phyloP scores from a whole-genome alignment of 2,113 vertebrate species.

The Podocnemis expansa region DNA sequence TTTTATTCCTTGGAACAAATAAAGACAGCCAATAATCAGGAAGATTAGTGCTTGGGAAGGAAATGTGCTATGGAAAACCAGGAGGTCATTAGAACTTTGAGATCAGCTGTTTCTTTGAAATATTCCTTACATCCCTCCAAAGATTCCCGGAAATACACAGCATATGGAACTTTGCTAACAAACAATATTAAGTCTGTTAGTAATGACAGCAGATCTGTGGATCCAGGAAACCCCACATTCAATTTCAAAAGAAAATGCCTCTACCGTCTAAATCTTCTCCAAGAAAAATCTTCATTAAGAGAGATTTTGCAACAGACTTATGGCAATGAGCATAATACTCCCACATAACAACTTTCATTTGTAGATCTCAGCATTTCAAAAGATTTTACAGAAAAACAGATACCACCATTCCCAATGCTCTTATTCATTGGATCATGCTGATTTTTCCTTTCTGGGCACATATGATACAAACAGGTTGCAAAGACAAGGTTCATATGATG shows the following conservation, averaged over 20 bases:
- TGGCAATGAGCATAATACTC: conserved; percentile 9
- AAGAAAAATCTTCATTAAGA: not conserved
- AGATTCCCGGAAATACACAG: not conserved
- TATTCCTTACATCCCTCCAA: not conserved
- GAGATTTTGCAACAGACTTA: conserved; percentile 10
- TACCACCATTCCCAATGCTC: not conserved
- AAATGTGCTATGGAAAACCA: not conserved
- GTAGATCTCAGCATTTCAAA: too few species aligned
- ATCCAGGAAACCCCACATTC: not conserved
- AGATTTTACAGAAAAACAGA: not conserved
- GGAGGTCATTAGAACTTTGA: not conserved
- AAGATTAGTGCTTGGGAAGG: not conserved
- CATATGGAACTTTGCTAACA: not conserved
- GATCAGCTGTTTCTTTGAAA: not conserved
- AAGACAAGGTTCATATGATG: not conserved
- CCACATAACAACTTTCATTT: too few species aligned
- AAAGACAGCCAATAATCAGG: not conserved
- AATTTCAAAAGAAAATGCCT: not conserved
- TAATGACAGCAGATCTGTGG: not conserved
- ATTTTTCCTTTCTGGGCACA: not conserved
- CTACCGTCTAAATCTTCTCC: not conserved
- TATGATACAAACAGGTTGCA: not conserved
- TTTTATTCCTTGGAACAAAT: conserved; percentile 25
- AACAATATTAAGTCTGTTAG: not conserved
- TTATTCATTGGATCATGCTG: not conserved